Percentiles rank a stretch among this genome's conserved stretches.
Conservation (phyloP, 1,140 invertebrate species). For the Drosophila sturtevanti region DNA sequence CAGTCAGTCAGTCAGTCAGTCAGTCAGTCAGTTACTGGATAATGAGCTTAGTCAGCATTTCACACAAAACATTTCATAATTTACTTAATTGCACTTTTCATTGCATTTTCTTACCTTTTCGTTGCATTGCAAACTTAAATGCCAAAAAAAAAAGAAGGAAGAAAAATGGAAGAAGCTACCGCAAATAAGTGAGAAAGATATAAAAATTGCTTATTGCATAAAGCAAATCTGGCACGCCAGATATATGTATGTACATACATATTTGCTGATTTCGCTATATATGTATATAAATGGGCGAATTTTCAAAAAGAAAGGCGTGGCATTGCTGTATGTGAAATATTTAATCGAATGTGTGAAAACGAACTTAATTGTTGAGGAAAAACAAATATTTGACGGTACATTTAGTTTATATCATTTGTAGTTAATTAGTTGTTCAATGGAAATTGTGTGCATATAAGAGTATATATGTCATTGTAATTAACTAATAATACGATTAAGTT, state of each 20-base stretch:
- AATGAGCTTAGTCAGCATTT: slow-evolving; percentile 70
- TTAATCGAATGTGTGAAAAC: slow-evolving; percentile 39
- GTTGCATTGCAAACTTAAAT: slow-evolving; percentile 29
- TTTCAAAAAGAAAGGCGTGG: slow-evolving; percentile 28
- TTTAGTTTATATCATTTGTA: not conserved
- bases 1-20: slow-evolving; percentile 7
- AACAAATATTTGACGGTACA: not conserved
- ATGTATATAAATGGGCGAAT: no score
- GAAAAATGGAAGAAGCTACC: slow-evolving; percentile 28
- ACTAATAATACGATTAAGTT: not conserved
- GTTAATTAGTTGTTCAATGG: not conserved
- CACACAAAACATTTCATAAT: slow-evolving; percentile 70
- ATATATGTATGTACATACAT: not conserved
- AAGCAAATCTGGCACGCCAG: slow-evolving; percentile 50
- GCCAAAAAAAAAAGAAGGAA: slow-evolving; percentile 3
- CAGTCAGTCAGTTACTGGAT: slow-evolving; percentile 47
- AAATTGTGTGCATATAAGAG: not conserved
- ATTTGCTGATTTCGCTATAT: slow-evolving; percentile 35
- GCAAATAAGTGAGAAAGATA: slow-evolving; percentile 13
- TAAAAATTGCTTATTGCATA: slow-evolving; percentile 60
- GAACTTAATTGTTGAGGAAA: slow-evolving; percentile 11
- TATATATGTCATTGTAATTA: not conserved
- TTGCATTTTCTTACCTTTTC: slow-evolving; percentile 44
- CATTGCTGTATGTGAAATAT: slow-evolving; percentile 5
- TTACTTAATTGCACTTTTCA: slow-evolving; percentile 57